A percentile compares a stretch with the other conserved stretches of the same genome.
Evolutionary conservation across 2,113 vertebrate species (phyloP).

Genomic region (Balaenoptera acutorostrata): DNA sequence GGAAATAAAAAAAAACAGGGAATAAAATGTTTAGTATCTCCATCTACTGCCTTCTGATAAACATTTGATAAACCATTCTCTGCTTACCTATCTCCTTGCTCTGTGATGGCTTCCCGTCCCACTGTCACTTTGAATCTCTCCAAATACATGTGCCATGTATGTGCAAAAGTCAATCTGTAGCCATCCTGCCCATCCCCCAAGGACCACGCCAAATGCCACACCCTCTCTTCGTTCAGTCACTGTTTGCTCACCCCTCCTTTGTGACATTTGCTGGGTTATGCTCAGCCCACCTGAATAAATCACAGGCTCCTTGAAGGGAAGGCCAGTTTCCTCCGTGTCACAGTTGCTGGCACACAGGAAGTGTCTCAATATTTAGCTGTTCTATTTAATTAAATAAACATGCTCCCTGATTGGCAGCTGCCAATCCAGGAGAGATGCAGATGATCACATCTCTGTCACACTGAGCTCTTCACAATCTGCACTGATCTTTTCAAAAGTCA

Average conservation of each 20-base stretch:
- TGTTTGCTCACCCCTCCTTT: not conserved
- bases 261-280: not conserved
- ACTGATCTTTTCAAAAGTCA: not conserved
- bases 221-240: not conserved
- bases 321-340: accelerated
- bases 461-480: not conserved
- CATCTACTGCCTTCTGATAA: not conserved
- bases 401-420: too few species aligned
- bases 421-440: not conserved
- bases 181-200: not conserved
- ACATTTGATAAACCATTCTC: not conserved
- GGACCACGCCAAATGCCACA: not conserved
- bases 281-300: not conserved
- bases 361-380: not conserved
- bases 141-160: accelerated
- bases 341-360: not conserved
- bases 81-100: not conserved
- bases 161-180: not conserved
- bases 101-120: not conserved
- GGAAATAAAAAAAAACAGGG: not conserved
- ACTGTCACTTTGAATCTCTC: not conserved
- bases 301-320: not conserved
- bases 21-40: not conserved
- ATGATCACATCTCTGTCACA: not conserved
- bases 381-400: too few species aligned